Evolutionary conservation across 2,797 vertebrate genomes (phyloP), one percentile per base, ranked within the genome.

Genomic region (Ptychadena robeensis): DNA sequence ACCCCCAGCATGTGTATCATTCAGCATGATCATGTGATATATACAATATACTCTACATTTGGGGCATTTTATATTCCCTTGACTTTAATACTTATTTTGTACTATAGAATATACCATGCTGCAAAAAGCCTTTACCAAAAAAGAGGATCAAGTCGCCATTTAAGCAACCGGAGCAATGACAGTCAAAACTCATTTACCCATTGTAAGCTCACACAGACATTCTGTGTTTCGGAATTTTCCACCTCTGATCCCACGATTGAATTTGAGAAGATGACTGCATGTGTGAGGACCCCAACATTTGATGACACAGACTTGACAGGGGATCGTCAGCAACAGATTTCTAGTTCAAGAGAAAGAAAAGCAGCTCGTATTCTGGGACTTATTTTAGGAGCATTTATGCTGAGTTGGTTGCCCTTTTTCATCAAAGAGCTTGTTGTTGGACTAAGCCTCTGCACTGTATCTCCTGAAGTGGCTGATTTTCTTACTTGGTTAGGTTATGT

Each of bases 401-500:
- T 96, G 82, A 97, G 95, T 66, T 97, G 96, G 96, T 87, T 97
- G 86, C 96, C 96, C 1, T 97, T 97, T 92, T 97, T 97, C 85
- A 87, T 97, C 73, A 96, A 96, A 85, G 96, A 97, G 87, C 86
- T 97, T 40, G 91, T 96, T 74, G 94, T 96, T 69, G 96, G 95
- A 7, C 89, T 97, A 64, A 90, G 87, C 4, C 2, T 95, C 61
- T 88, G 93, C 9, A 90, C 87, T 0, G 93, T 95, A 0, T 95
- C 96, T n/a, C 87, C 91, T 2, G 90, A 91, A 27, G 88, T 96
- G 72, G 94, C 94, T 0, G 95, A 97, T 80, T 90, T 96, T 82
- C 92, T 97, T 82, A 96, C 96, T 2, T 97, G 96, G 96, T 92
- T 97, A 37, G 96, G 96, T 32, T 97, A 97, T 22, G 86, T 95